phyloP scores from a whole-genome alignment of 2,888 invertebrate species.

The Drosophila macrospina region DNA sequence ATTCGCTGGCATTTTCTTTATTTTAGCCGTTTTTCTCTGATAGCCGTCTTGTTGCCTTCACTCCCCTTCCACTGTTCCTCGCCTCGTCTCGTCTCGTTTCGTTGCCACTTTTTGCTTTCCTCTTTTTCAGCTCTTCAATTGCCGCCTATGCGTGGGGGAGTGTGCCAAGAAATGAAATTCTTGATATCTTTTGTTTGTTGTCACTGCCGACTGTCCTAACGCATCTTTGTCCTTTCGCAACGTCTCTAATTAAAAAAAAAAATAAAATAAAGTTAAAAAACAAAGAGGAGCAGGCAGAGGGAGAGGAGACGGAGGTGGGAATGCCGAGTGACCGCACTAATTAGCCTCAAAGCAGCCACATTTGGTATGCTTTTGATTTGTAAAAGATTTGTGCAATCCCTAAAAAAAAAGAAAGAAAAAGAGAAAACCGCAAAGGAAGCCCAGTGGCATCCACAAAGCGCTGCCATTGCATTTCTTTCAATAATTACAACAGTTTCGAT shows the following conservation, averaged over 20 bases:
- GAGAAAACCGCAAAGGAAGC: not conserved
- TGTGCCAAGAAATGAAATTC: conserved; percentile 77
- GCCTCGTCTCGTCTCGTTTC: too few species aligned
- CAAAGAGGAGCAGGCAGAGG: not conserved
- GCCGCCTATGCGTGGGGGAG: conserved; percentile 47
- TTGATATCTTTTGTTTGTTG: conserved; percentile 81
- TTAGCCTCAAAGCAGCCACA: conserved; percentile 84
- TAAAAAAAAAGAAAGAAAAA: conserved; percentile 25
- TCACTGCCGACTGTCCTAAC: conserved; percentile 73
- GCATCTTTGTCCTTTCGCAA: conserved; percentile 80
- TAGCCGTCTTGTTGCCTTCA: conserved; percentile 54
- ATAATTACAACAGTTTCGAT: conserved; percentile 58
- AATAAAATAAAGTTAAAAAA: conserved; percentile 18
- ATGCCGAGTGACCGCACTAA: conserved; percentile 84
- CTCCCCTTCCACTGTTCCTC: conserved; percentile 5
- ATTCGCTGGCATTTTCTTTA: conserved; percentile 81
- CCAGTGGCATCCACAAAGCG: conserved; percentile 4
- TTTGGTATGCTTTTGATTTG: conserved; percentile 79
- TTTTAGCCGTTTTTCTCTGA: conserved; percentile 68
- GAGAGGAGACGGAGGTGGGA: not conserved
- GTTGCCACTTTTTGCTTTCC: conserved; percentile 27
- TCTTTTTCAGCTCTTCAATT: conserved; percentile 52
- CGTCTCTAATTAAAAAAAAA: conserved; percentile 82
- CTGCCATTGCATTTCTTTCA: conserved; percentile 52
- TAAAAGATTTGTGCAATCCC: conserved; percentile 70